Base-by-base conservation (phyloP, 2,888 invertebrate species). In the Xestobium rufovillosum region DNA sequence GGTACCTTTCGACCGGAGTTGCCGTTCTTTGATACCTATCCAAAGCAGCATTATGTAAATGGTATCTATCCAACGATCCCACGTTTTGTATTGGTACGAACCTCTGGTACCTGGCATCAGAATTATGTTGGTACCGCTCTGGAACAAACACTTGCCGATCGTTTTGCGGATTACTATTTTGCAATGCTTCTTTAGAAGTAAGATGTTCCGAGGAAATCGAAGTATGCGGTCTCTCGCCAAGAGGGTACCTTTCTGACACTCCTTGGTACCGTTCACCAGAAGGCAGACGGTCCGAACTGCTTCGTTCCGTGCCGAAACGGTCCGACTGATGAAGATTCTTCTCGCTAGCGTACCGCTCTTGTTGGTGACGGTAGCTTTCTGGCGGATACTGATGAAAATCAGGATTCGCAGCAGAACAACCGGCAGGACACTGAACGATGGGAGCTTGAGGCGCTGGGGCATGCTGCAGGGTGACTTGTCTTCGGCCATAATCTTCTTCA, bases 221-320 rank as follows among this genome's bases (percentile, higher is more conserved):
- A 30, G 65, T 67, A 37, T 66, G 72, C 41, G 65, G 73, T 29
- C 58, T 67, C 39, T 69, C 71, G 19, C 63, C 63, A 41, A 63
- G 53, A 28, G 64, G 63, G 45, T 60, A 64, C 34, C 64, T 52
- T 47, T 65, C 64, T 43, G 62, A 63, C 17, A 53, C 60, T 26
- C 59, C 61, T 39, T 60, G 60, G 46, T 61, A 63, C 38, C 63
- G 53, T 44, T 64, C 64, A 32, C 61, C 61, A 39, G 60, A 60
- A 12, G 63, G 61, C 39, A 61, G 42, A 34, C 63, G 55, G 43
- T 63, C 63, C 42, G 62, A 61, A 39, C 47, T 55, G 45, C 59
- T 57, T 23, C 61, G 52, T 36, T 62, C 63, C 46, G 59, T 50
- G 31, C 53, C 55, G 49, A 60, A 61, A 31, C 61, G 51, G 29